phyloP scores from a whole-genome alignment of 2,797 vertebrate genomes.

The Oreochromis mossambicus region DNA sequence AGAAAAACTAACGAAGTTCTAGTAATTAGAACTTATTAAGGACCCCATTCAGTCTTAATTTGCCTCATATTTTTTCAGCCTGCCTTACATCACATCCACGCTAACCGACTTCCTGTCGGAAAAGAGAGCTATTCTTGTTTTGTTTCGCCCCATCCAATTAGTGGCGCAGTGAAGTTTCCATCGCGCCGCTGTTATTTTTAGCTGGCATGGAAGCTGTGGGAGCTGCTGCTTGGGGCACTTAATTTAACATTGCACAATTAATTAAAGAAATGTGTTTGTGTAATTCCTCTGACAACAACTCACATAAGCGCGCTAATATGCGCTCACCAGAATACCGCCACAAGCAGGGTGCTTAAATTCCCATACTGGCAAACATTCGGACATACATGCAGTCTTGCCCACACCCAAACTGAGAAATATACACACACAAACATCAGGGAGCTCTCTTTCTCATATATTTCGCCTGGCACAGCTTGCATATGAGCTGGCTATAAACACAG shows the following conservation, averaged over 20 bases:
- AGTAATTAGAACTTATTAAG: background rate
- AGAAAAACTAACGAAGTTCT: background rate
- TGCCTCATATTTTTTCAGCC: background rate
- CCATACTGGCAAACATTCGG: background rate
- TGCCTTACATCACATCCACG: background rate
- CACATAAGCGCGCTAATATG: background rate
- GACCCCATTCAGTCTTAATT: background rate
- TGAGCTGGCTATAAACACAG: constrained; percentile 27
- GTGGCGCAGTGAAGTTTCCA: background rate
- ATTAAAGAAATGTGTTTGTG: background rate
- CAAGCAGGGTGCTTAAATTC: background rate
- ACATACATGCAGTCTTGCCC: background rate
- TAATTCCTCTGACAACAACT: background rate
- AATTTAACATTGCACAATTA: background rate
- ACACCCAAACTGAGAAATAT: background rate
- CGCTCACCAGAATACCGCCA: background rate
- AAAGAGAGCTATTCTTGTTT: background rate
- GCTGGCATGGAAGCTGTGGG: background rate
- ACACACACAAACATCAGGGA: background rate
- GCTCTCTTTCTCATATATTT: constrained; percentile 20
- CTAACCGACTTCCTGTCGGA: background rate
- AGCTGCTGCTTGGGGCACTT: background rate
- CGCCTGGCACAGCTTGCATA: constrained; percentile 26
- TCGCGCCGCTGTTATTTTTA: background rate
- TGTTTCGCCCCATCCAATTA: background rate